Percentiles rank a stretch among this genome's conserved stretches.
Evolutionary conservation across 2,888 invertebrate species (phyloP).

Genomic region (Philonicus albiceps): DNA sequence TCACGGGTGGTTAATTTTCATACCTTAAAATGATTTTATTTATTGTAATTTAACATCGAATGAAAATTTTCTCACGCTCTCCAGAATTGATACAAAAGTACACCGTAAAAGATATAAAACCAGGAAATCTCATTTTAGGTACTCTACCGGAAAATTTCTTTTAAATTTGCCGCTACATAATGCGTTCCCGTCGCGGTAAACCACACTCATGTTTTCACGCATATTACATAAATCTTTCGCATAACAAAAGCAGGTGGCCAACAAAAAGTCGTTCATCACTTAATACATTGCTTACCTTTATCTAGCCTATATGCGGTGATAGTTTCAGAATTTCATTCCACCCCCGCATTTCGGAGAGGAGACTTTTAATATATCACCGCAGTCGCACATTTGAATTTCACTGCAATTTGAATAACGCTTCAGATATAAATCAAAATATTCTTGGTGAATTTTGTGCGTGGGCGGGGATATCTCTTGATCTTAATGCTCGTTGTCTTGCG

Average conservation of each 20-base stretch:
- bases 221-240: not conserved
- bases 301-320: not conserved
- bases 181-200: not conserved
- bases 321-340: not conserved
- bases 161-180: not conserved
- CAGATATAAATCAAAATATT: not conserved
- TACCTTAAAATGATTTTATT: too few species aligned
- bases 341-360: not conserved
- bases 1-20: too few species aligned
- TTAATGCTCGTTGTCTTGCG: not conserved
- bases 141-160: not conserved
- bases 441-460: not conserved
- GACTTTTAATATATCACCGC: not conserved
- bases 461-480: not conserved
- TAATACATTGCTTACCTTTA: not conserved
- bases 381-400: not conserved
- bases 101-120: not conserved
- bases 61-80: not conserved
- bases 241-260: not conserved
- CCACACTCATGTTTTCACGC: not conserved
- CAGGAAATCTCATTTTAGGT: not conserved
- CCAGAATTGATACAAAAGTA: not conserved
- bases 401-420: not conserved
- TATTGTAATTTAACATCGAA: not conserved
- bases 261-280: not conserved